phyloP scores from a whole-genome alignment of 2,797 vertebrate species.

The Petrocephalus sullivani region DNA sequence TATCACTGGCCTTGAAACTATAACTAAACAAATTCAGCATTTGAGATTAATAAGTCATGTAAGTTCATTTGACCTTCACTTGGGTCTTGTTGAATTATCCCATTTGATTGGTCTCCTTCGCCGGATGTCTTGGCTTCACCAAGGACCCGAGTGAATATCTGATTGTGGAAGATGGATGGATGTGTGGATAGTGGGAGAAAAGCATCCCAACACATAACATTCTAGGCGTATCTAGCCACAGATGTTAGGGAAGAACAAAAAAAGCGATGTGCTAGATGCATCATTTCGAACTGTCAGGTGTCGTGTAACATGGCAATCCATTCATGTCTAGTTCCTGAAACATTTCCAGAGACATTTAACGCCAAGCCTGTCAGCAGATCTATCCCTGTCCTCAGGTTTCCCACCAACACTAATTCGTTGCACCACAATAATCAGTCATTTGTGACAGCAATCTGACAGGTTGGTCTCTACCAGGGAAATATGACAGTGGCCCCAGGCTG shows the following conservation, averaged over 20 bases:
- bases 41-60: not conserved
- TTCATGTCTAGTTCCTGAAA: not conserved
- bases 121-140: not conserved
- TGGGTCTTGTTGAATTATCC: not conserved
- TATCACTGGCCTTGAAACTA: not conserved
- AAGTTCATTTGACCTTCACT: not conserved
- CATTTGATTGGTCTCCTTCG: not conserved
- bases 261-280: not conserved
- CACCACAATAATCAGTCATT: conserved; percentile 14
- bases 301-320: not conserved
- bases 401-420: not conserved
- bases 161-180: not conserved
- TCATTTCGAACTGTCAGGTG: not conserved
- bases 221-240: not conserved
- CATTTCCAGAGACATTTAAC: not conserved
- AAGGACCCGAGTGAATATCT: not conserved
- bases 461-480: not conserved
- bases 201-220: not conserved
- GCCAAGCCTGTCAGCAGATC: not conserved
- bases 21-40: not conserved
- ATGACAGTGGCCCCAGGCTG: conserved; percentile 6
- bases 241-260: not conserved
- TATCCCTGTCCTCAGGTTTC: not conserved
- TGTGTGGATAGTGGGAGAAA: not conserved
- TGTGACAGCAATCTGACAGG: conserved; percentile 4